Evolutionary conservation across 2,888 invertebrate species (phyloP), one percentile per base, ranked within the genome.

Genomic region (Himalopsyche japonica): DNA sequence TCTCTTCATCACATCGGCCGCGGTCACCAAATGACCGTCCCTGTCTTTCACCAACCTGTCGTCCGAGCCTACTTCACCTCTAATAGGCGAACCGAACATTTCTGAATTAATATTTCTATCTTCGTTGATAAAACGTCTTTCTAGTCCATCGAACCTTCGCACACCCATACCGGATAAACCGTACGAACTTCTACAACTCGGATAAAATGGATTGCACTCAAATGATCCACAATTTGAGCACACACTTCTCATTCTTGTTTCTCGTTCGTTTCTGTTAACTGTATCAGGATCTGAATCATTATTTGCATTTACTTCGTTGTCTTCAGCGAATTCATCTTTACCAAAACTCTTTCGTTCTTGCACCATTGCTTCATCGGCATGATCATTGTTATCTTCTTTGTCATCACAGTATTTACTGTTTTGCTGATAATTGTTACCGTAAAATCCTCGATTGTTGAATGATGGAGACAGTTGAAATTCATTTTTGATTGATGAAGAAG

Each of bases 191-290:
- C 91, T 92, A 81, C 92, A 92, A 18, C 83, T 81, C 0, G 87
- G 87, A 0, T 91, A 89, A 84, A 90, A 92, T 0, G 92, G 91
- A 0, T 93, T 93, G 87, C 94, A 94, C 79, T 94, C 93, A 78
- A 91, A 91, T 0, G 92, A 89, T 0, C 93, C 93, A 87, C 94
- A 94, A 83, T 90, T 91, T 76, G 93, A 93, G 89, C 94, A 94
- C 57, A 93, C 89, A 86, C 89, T 88, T 27, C 82, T 83, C 76
- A 85, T 47, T 48, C 83, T 84, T 30, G 34, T 43, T 49, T 82
- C 81, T 76, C 80, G 85, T 24, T 84, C 81, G 10, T 43, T 18
- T 47, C 85, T 84, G 43, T 82, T 82, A 8, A 81, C 20, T 57
- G 57, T 57, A 30, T 87, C 87, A 15, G 70, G 82, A 57, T 85